phyloP scores from a whole-genome alignment of 53 echinoderm and acorn worm species.

The Antedon mediterranea region DNA sequence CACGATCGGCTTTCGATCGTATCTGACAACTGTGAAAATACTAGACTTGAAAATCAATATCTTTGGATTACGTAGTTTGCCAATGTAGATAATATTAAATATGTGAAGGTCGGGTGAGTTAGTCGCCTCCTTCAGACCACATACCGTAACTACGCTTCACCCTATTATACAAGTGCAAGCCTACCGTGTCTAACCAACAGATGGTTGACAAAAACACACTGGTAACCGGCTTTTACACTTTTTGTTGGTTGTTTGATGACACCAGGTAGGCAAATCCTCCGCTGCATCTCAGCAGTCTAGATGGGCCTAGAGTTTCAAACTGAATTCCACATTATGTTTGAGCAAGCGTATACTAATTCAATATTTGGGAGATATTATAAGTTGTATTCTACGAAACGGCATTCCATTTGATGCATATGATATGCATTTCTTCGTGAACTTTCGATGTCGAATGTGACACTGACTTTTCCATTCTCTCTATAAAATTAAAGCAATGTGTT shows the following conservation, averaged over 20 bases:
- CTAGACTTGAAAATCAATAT: neutral
- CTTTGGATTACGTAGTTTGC: neutral
- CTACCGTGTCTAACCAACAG: neutral
- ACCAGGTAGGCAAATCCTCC: neutral
- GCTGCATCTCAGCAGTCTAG: neutral
- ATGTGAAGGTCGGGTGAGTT: neutral
- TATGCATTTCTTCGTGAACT: too few species aligned
- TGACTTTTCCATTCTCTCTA: too few species aligned
- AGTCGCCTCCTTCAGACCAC: neutral
- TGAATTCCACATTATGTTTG: neutral
- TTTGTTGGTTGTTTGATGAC: neutral
- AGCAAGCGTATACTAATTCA: neutral
- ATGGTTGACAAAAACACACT: neutral
- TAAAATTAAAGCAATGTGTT: too few species aligned
- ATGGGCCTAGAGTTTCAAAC: neutral
- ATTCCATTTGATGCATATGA: too few species aligned
- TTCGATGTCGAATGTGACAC: too few species aligned
- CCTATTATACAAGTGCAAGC: neutral
- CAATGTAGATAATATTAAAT: neutral
- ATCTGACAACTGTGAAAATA: neutral
- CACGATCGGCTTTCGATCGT: constrained; percentile 1
- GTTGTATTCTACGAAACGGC: neutral
- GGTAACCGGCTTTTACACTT: neutral
- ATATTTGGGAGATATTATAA: too few species aligned
- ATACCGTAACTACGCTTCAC: neutral